Conservation (phyloP, 1,140 invertebrate genomes). For the Zaprionus nigranus region DNA sequence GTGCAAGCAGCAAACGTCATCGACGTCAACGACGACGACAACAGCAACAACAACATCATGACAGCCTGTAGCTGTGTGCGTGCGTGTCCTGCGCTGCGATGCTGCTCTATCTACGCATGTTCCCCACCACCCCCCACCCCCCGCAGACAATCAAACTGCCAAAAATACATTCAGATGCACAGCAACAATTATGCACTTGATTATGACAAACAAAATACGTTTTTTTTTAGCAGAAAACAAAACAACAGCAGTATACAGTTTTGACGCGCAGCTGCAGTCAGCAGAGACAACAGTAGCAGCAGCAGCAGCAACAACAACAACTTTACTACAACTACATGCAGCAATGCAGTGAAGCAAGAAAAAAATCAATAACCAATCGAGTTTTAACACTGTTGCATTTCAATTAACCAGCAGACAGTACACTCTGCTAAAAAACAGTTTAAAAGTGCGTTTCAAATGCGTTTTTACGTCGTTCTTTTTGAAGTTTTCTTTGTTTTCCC, state of each 20-base stretch:
- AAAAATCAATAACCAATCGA: conserved; percentile 74
- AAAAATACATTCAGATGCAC: conserved; percentile 44
- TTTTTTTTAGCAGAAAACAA: conserved; percentile 38
- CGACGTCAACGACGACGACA: background rate
- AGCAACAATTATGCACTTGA: conserved; percentile 57
- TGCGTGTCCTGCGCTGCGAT: conserved; percentile 3
- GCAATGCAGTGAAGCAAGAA: conserved; percentile 47
- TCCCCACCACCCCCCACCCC: background rate
- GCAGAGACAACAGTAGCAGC: conserved; percentile 14
- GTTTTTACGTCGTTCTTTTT: conserved; percentile 79
- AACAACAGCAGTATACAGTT: conserved; percentile 65
- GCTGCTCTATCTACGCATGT: conserved; percentile 9
- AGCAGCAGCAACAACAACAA: conserved; percentile 51
- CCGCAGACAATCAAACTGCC: background rate
- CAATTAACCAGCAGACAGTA: conserved; percentile 21
- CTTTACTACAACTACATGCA: conserved; percentile 67
- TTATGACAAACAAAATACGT: conserved; percentile 17
- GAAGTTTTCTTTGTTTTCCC: conserved; percentile 83
- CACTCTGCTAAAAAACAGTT: conserved; percentile 28
- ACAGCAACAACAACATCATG: conserved; percentile 29
- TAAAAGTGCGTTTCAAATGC: conserved; percentile 56
- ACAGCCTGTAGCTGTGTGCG: conserved; percentile 21
- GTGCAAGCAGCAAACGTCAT: conserved; percentile 36
- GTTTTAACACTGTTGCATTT: conserved; percentile 38
- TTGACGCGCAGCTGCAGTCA: conserved; percentile 69